These are phyloP conservation scores for Copidosoma floridanum DNA, from an alignment of 1,140 invertebrate species.

Conservation along the genomic window DNA sequence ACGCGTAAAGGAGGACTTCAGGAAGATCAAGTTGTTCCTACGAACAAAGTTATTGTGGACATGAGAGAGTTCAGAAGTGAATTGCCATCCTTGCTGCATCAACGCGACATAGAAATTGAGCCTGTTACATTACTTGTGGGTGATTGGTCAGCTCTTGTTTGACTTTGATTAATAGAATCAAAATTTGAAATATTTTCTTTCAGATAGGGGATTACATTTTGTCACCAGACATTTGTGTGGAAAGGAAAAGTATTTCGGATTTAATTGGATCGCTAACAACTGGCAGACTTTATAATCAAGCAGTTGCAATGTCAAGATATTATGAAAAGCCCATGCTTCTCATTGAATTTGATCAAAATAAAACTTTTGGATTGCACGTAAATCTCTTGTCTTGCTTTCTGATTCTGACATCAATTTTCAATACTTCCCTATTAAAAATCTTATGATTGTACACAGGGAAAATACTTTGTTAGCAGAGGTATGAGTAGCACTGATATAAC, in stretches of 20 bases:
- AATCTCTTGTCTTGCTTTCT: no score
- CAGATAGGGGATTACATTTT: constrained; percentile 97
- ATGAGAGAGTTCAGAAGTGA: constrained; percentile 98
- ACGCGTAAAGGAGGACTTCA: constrained; percentile 66
- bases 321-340: constrained; percentile 89
- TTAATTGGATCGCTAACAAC: constrained; percentile 93
- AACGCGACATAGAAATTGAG: constrained; percentile 88
- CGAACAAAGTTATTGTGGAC: constrained; percentile 83
- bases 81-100: constrained; percentile 90
- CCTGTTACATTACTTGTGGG: constrained; percentile 83
- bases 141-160: not conserved
- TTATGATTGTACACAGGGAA: no score
- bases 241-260: constrained; percentile 96
- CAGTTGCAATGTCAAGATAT: constrained; percentile 82
- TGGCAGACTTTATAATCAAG: constrained; percentile 94
- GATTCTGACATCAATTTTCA: no score
- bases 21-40: constrained; percentile 43
- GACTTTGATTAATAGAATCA: not conserved
- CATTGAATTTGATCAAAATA: constrained; percentile 95
- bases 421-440: no score
- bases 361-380: constrained; percentile 86
- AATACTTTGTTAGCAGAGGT: constrained; percentile 77
- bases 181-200: constrained; percentile 25
- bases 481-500: constrained; percentile 74
- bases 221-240: constrained; percentile 93